A percentile compares a stretch with the other conserved stretches of the same genome.
These are phyloP conservation scores for Alca torda DNA, from an alignment of 2,797 vertebrate genomes.

Conservation along the genomic window DNA sequence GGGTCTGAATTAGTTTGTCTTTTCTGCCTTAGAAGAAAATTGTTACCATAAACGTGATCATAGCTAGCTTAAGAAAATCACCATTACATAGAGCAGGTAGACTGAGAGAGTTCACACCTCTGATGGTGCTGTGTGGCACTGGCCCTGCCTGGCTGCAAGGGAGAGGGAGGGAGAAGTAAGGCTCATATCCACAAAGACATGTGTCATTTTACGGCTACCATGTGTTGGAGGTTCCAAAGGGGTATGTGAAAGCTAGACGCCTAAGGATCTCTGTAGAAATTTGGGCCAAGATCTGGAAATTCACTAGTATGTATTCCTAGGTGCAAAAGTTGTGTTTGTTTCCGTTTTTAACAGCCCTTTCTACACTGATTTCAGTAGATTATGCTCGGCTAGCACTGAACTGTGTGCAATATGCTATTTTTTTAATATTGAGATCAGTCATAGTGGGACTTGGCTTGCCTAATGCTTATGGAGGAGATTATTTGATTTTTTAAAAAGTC, in stretches of 20 bases:
- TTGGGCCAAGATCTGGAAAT: not conserved
- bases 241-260: not conserved
- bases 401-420: not conserved
- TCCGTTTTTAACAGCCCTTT: not conserved
- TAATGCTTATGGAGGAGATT: not conserved
- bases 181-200: not conserved
- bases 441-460: not conserved
- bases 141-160: not conserved
- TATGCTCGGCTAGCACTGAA: not conserved
- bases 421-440: not conserved
- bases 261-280: not conserved
- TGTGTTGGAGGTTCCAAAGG: rapidly evolving
- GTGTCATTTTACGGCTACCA: not conserved
- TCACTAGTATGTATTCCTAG: not conserved
- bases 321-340: not conserved
- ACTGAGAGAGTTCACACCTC: not conserved
- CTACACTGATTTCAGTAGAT: not conserved
- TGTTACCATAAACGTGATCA: not conserved
- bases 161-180: not conserved
- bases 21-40: not conserved
- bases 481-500: not conserved
- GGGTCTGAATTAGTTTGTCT: not conserved
- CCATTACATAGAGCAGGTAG: not conserved
- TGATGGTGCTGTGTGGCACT: not conserved
- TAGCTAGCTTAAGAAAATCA: not conserved